Base-by-base conservation (phyloP, 2,888 invertebrate species). In the Drosophila suboccidentalis region DNA sequence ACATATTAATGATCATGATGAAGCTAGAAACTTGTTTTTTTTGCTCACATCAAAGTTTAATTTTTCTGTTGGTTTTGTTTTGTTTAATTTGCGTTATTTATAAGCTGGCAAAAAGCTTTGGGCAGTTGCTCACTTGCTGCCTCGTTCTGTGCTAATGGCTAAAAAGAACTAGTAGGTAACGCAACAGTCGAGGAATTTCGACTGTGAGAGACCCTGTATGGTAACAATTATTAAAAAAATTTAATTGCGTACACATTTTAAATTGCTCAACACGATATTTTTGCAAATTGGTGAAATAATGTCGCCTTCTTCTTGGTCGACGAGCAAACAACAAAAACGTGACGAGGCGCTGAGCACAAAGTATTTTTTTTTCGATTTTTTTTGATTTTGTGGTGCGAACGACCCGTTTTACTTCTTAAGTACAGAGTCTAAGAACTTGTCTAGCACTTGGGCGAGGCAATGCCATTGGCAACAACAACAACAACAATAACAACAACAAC, bases 11-110 rank as follows among this genome's bases (percentile, higher is more conserved):
- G 86, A 82, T 68, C 77, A 69, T 65, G 78, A 70, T 87, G 74
- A 77, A 69, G 82, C 69, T 38, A 53, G 39, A 87, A 89, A 84
- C 53, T 84, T 89, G 81, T 49, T 26, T 26, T 55, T 26, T 70
- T 22, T 46, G 54, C 41, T 60, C 59, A 51, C 53, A 63, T 66
- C 80, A 83, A 89, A 83, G 85, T 83, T 89, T 87, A 68, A 47
- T 63, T 71, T 86, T 55, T 67, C 39, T 36, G 36, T 22, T 44
- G 22, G 19, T 58, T 59, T 47, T 80, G 71, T 82, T 82, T 75
- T 87, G 82, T 87, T 89, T 88, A 83, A 83, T 90, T 90, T 86
- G 61, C 63, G 68, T 86, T 80, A 90, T 88, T 90, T 90, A 83
- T 82, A 88, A 90, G 87, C 83, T 90, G 57, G 62, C 59, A 64